Conservation (phyloP, 2,888 invertebrate species). For the Ferdinandea cuprea region DNA sequence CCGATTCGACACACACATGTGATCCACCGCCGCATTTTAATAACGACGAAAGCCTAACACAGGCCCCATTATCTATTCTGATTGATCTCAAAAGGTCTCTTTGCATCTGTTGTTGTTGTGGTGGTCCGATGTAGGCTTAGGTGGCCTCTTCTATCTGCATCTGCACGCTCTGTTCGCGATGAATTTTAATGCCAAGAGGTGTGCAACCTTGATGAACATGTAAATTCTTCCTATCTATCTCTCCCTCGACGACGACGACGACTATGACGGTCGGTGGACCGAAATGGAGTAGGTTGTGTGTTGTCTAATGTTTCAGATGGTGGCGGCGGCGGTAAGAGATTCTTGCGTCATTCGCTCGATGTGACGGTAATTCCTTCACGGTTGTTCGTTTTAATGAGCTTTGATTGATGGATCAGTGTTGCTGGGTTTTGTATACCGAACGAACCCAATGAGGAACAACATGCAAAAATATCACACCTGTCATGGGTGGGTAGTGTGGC, state of each 20-base stretch:
- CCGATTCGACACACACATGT: background rate
- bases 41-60: conserved; percentile 50
- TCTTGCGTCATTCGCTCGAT: conserved; percentile 60
- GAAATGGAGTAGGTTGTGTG: conserved; percentile 33
- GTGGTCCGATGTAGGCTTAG: conserved; percentile 32
- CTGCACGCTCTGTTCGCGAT: no score
- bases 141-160: conserved; percentile 46
- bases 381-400: conserved; percentile 74
- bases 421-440: conserved; percentile 11
- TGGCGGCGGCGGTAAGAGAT: conserved; percentile 25
- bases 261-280: conserved; percentile 5
- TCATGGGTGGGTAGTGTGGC: conserved; percentile 68
- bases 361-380: conserved; percentile 63
- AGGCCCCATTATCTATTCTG: conserved; percentile 69
- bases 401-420: conserved; percentile 72
- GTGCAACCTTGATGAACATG: conserved; percentile 73
- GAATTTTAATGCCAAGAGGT: conserved; percentile 69
- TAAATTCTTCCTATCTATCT: conserved; percentile 60
- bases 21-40: conserved; percentile 46
- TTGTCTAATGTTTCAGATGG: conserved; percentile 3
- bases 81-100: conserved; percentile 66
- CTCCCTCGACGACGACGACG: background rate
- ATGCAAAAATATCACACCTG: conserved; percentile 73
- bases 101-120: conserved; percentile 20
- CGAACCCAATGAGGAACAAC: conserved; percentile 2